Evolutionary conservation across 92 coral and sea anemone genomes (phyloP).

Genomic region (Porites lobata): DNA sequence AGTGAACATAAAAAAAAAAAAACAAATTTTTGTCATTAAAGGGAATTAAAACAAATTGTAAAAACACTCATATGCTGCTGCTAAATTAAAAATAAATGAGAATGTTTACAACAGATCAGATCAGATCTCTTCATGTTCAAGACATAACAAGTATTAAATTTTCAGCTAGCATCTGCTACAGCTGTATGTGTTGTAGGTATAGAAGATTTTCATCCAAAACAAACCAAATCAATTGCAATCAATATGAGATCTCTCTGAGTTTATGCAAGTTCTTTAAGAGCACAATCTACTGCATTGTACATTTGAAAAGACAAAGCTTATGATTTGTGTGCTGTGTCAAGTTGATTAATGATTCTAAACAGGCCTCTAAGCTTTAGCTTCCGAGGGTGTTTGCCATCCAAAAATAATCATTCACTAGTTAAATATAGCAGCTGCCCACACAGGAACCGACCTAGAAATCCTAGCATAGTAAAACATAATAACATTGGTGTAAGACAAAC

Average conservation of each 20-base stretch:
- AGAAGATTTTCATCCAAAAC: background rate
- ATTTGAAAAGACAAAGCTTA: background rate
- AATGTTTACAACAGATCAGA: background rate
- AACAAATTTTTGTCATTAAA: background rate
- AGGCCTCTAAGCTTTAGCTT: background rate
- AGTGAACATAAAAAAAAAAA: background rate
- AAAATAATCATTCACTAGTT: background rate
- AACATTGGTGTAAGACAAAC: no score
- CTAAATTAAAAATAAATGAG: background rate
- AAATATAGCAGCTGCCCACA: constrained; percentile 3
- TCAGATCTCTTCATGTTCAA: background rate
- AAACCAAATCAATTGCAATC: constrained; percentile 12
- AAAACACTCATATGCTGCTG: background rate
- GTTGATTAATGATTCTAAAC: background rate
- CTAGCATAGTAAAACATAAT: background rate
- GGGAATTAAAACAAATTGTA: background rate
- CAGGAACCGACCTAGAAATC: background rate
- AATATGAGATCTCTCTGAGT: background rate
- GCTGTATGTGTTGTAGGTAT: background rate
- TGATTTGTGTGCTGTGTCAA: background rate
- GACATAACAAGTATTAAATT: background rate
- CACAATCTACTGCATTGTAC: background rate
- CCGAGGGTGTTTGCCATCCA: background rate
- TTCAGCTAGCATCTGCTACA: constrained; percentile 9
- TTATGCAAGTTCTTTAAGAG: background rate